Evolutionary conservation across 2,888 invertebrate genomes (phyloP).

Genomic region (Tholera decimalis): DNA sequence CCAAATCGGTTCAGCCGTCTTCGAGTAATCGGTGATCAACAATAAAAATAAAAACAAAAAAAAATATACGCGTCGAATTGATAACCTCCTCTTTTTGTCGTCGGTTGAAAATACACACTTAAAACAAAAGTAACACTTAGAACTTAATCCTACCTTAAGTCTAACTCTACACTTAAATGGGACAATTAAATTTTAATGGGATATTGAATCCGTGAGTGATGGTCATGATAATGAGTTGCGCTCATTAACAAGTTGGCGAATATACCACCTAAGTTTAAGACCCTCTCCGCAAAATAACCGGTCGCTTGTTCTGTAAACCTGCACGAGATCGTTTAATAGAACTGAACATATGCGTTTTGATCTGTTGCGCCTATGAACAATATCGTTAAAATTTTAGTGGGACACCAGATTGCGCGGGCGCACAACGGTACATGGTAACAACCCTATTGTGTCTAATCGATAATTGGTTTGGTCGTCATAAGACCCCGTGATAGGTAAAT

Average conservation of each 20-base stretch:
- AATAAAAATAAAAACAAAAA: too few species aligned
- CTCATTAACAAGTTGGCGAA: conserved; percentile 8
- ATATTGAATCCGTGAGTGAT: background rate
- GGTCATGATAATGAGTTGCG: background rate
- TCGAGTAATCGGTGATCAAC: too few species aligned
- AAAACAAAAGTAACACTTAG: too few species aligned
- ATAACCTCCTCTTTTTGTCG: too few species aligned
- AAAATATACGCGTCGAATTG: too few species aligned
- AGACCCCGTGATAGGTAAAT: background rate
- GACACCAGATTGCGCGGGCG: conserved; percentile 15
- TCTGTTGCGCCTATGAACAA: conserved; percentile 24
- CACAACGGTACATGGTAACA: conserved; percentile 12
- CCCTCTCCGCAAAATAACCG: background rate
- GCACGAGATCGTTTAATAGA: conserved; percentile 17
- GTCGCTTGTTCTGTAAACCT: too few species aligned
- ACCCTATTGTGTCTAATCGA: conserved; percentile 26
- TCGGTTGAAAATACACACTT: too few species aligned
- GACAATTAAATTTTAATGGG: background rate
- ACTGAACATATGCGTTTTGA: conserved; percentile 22
- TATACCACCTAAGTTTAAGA: background rate
- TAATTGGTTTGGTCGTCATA: background rate
- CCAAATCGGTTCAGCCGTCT: too few species aligned
- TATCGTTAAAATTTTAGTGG: conserved; percentile 40
- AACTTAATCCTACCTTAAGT: too few species aligned
- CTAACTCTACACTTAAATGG: too few species aligned